These are phyloP conservation scores for Harpalus rubripes DNA, from an alignment of 2,888 invertebrate genomes.

Conservation along the genomic window DNA sequence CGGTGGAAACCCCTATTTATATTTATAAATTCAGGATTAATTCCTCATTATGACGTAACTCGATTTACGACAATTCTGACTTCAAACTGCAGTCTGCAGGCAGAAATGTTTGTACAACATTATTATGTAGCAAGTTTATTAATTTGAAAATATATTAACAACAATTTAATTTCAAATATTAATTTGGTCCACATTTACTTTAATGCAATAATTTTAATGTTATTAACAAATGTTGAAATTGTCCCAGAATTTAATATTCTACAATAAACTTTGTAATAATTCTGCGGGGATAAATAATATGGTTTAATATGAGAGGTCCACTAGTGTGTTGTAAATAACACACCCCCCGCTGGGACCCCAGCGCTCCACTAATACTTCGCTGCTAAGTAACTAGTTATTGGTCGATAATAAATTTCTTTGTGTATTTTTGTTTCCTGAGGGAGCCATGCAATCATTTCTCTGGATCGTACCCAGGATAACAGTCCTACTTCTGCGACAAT, in stretches of 20 bases:
- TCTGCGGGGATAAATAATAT: background rate
- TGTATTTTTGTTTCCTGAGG: conserved; percentile 41
- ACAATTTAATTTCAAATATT: no score
- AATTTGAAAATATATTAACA: no score
- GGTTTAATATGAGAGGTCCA: background rate
- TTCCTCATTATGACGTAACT: no score
- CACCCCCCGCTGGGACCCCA: background rate
- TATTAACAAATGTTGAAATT: background rate
- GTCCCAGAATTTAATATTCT: background rate
- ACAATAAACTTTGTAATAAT: background rate
- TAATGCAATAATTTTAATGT: background rate
- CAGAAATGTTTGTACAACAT: no score
- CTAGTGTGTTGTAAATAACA: conserved; percentile 21
- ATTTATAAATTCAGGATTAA: no score
- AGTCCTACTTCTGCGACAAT: conserved; percentile 43
- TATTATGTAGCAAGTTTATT: no score
- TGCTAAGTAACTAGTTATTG: conserved; percentile 53
- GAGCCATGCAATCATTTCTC: conserved; percentile 45
- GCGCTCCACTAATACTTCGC: conserved; percentile 26
- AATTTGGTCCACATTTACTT: no score
- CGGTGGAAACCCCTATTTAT: no score
- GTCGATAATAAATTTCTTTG: conserved; percentile 50
- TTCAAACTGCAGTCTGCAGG: no score
- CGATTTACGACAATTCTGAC: no score
- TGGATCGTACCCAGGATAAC: conserved; percentile 46